Base-by-base conservation (phyloP, 2,797 vertebrate species). In the Crenuchus spilurus region DNA sequence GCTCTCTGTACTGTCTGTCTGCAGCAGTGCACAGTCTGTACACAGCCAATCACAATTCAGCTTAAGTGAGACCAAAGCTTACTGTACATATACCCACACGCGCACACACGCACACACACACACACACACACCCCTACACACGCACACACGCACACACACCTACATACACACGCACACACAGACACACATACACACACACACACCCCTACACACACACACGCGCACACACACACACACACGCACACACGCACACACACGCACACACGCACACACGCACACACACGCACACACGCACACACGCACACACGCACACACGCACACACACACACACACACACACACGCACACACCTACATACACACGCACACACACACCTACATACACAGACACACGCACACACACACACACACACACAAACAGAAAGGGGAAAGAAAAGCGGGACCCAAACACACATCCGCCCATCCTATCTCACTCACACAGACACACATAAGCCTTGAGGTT, bases 381-480 rank as follows among this genome's bases (percentile, higher is more conserved):
- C 54, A 52, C 18, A 39, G 60, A 51, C 51, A 49, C 20, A 22
- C 11, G 48, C 48, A 49, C 48, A 49, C 9, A 49, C 33, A 35
- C 33, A 35, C 8, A 3, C 33, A 35, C 8, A 35, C 2, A 4
- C 8, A n/a, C 14, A 30, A 28, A 28, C 6, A 30, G 54, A 69
- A 33, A 48, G 71, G 51, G 37, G 33, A 44, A 49, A 70, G 65
- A 70, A 44, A 72, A 33, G 31, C 31, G n/a, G 37, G 14, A 42
- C 69, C 63, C 51, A 74, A 70, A 71, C 35, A 55, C 37, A 70
- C 24, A 70, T 68, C 52, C 35, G 48, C 37, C 64, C 24, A 70
- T 68, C 52, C 49, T 46, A 76, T 72, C 71, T 61, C 69, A 46
- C 42, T 51, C 35, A 57, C 69, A 65, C 67, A 79, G 31, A 68